Evolutionary conservation across 2,797 vertebrate species (phyloP), one percentile per base, ranked within the genome.

Genomic region (Syngnathus acus): DNA sequence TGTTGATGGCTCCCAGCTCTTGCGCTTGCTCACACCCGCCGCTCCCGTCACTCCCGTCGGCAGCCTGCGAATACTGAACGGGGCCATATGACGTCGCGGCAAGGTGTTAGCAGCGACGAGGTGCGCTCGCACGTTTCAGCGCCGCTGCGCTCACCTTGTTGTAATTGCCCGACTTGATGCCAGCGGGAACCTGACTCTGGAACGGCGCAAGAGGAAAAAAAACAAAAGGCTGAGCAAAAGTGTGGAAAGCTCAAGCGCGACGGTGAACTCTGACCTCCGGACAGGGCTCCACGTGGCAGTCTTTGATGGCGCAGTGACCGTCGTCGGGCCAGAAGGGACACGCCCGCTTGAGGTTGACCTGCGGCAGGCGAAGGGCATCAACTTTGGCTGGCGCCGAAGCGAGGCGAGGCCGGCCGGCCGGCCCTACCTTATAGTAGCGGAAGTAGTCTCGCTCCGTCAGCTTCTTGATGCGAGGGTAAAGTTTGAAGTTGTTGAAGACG

Each of bases 241-340:
- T 2, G 19, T 6, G 14, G 17, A 50, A 50, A n/a, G n/a, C 2
- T 6, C 2, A 2, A 19, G 19, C 8, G 19, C 6, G 9, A 19
- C n/a, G 1, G 32, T 47, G n/a, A 63, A 6, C 45, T 48, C 61
- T 47, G 89, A 97, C 96, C 95, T 98, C 95, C 57, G 95, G 95
- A 75, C 95, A 98, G 48, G 95, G 92, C 72, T 98, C 94, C 81
- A 98, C 96, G 3, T 98, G 96, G 75, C 96, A 98, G 71, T 98
- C 96, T 86, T 94, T 96, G 82, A 98, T 97, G 80, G 95, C 92
- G 74, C 96, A 98, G 19, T 98, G 96, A 68, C 93, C 90, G 64
- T 98, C 96, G 2, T 96, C 94, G 0, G 92, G 88, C 96, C 96
- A 98, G 88, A 98, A 98, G 0, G 96, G 96, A 82, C 96, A 98